Evolutionary conservation across 2,113 vertebrate species (phyloP).

Genomic region (Aviceda subcristata): DNA sequence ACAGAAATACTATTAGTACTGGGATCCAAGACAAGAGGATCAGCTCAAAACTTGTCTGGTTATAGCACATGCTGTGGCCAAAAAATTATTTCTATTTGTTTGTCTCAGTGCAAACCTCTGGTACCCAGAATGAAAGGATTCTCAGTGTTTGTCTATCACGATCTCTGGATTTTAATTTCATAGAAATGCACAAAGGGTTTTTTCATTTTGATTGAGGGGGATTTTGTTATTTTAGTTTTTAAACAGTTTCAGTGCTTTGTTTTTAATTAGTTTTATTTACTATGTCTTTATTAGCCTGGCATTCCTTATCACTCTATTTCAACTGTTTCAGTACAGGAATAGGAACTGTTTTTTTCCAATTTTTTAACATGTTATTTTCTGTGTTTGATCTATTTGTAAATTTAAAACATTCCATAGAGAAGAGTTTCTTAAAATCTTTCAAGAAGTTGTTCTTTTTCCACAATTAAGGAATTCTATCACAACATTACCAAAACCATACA

Average conservation of each 20-base stretch:
- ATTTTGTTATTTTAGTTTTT: neutral
- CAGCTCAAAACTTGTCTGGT: neutral
- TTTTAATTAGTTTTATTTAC: neutral
- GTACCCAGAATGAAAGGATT: neutral
- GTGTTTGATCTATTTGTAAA: neutral
- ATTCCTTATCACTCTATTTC: neutral
- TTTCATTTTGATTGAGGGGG: neutral
- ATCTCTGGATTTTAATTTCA: constrained; percentile 27
- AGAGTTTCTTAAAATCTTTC: neutral
- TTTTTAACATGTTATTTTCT: neutral
- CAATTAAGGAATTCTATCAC: neutral
- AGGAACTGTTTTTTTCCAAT: rapidly evolving
- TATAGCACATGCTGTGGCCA: neutral
- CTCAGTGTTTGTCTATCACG: neutral
- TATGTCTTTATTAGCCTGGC: neutral
- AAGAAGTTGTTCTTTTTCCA: neutral
- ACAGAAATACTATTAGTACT: neutral
- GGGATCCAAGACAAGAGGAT: neutral
- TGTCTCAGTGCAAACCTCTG: constrained; percentile 10
- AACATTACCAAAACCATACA: neutral
- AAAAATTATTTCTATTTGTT: neutral
- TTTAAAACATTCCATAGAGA: neutral
- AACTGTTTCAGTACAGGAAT: neutral
- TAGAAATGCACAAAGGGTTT: rapidly evolving
- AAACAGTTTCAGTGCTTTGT: neutral